Conservation (phyloP, 1,140 invertebrate species). For the Stegodyphus dumicola region DNA sequence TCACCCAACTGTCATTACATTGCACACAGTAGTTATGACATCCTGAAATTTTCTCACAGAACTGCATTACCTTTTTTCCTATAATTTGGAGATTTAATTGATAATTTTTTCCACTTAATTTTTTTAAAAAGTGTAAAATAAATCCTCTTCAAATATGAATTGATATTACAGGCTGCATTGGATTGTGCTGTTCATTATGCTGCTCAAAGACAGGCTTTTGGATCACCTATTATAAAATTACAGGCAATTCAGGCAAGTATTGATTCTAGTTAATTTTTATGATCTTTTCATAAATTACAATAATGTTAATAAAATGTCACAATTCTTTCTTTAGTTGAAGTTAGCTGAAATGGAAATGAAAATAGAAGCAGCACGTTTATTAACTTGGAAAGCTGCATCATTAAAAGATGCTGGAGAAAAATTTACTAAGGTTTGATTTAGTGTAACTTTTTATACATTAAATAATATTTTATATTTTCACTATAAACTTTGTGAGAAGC, state of each 20-base stretch:
- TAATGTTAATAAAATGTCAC: slow-evolving; percentile 75
- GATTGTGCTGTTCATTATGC: slow-evolving; percentile 43
- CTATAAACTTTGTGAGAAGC: too few species aligned
- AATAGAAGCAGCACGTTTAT: slow-evolving; percentile 84
- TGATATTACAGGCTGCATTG: slow-evolving; percentile 25
- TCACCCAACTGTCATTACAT: background rate
- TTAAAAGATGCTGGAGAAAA: slow-evolving; percentile 86
- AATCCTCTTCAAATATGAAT: background rate
- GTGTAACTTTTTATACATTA: too few species aligned
- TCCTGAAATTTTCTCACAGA: background rate
- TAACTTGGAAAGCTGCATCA: slow-evolving; percentile 91
- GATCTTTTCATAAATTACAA: slow-evolving; percentile 73
- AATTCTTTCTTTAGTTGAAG: slow-evolving; percentile 74
- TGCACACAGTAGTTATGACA: background rate
- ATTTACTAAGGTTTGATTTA: slow-evolving; percentile 80
- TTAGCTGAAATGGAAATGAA: slow-evolving; percentile 90
- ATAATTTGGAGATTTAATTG: background rate
- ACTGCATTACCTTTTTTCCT: background rate
- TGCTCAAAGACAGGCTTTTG: slow-evolving; percentile 34
- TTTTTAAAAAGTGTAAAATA: background rate
- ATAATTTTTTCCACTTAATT: background rate
- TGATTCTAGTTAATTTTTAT: slow-evolving; percentile 1
- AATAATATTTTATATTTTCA: too few species aligned
- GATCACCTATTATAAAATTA: slow-evolving; percentile 1
- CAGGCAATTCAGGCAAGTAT: slow-evolving; percentile 47